Conservation (phyloP, 2,113 vertebrate species). For the Nothocercus nigrocapillus region DNA sequence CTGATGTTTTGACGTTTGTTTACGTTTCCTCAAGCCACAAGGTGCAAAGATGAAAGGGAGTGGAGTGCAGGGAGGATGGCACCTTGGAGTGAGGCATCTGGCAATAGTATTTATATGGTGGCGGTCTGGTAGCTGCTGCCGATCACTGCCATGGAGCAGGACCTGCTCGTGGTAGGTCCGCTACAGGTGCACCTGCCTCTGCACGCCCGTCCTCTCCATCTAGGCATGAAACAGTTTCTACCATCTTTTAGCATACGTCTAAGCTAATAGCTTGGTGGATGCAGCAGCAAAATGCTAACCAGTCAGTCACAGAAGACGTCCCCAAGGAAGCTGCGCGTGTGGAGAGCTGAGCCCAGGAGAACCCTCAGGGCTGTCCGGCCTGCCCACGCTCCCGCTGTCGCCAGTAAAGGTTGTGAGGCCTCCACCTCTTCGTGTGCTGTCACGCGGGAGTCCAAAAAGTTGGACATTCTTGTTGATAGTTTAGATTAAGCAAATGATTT, state of each 20-base stretch:
- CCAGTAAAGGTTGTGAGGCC: not conserved
- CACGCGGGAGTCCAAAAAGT: not conserved
- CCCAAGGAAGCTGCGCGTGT: rapidly evolving
- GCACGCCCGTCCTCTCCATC: not conserved
- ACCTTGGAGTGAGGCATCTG: not conserved
- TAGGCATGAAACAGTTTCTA: not conserved
- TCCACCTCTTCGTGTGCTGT: not conserved
- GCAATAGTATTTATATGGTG: not conserved
- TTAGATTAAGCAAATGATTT: conserved; percentile 13
- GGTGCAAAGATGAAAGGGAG: conserved; percentile 45
- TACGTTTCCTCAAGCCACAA: conserved; percentile 50
- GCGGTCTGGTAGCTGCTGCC: rapidly evolving
- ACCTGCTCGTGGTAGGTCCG: not conserved
- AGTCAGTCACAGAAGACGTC: not conserved
- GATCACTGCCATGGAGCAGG: not conserved
- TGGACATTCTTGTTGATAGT: not conserved
- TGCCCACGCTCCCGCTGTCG: not conserved
- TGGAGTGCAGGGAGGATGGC: not conserved
- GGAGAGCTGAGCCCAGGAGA: not conserved
- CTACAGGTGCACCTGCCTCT: not conserved
- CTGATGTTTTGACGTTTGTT: conserved; percentile 33
- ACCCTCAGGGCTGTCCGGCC: rapidly evolving
- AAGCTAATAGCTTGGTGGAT: not conserved
- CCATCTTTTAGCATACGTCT: not conserved
- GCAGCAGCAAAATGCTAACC: no score